Percentiles rank a stretch among this genome's conserved stretches.
phyloP scores from a whole-genome alignment of 2,113 vertebrate species.

The Zosterops japonicus region DNA sequence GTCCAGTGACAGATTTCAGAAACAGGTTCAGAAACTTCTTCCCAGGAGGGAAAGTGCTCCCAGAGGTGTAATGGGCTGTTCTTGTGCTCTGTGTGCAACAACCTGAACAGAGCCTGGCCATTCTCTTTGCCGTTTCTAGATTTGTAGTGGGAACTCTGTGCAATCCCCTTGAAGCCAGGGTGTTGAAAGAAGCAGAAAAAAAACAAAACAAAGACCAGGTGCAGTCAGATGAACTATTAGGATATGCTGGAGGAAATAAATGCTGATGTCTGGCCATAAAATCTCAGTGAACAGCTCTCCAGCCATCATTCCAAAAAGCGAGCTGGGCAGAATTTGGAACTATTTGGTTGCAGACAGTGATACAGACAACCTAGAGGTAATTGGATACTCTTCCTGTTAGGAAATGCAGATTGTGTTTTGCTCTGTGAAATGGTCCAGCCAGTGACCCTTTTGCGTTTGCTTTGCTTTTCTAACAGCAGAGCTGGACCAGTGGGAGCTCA shows the following conservation, averaged over 20 bases:
- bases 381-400: not conserved
- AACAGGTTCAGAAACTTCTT: too few relatives aligned
- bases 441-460: not conserved
- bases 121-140: not conserved
- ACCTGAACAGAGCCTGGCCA: not conserved
- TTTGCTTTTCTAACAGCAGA: not conserved
- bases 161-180: not conserved
- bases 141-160: not conserved
- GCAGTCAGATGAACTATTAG: not conserved
- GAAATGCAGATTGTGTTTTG: not conserved
- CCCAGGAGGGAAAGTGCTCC: not conserved
- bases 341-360: not conserved
- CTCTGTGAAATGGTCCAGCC: not conserved
- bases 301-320: not conserved
- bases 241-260: not conserved
- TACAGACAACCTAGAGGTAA: not conserved
- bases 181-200: not conserved
- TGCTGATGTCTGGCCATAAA: not conserved
- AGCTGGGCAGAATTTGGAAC: not conserved
- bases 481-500: not conserved
- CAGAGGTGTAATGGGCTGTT: not conserved
- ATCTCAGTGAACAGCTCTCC: not conserved
- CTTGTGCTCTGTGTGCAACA: not conserved
- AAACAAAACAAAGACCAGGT: not conserved
- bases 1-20: not conserved